Base-by-base conservation (phyloP, 2,113 vertebrate species). In the Suricata suricatta region DNA sequence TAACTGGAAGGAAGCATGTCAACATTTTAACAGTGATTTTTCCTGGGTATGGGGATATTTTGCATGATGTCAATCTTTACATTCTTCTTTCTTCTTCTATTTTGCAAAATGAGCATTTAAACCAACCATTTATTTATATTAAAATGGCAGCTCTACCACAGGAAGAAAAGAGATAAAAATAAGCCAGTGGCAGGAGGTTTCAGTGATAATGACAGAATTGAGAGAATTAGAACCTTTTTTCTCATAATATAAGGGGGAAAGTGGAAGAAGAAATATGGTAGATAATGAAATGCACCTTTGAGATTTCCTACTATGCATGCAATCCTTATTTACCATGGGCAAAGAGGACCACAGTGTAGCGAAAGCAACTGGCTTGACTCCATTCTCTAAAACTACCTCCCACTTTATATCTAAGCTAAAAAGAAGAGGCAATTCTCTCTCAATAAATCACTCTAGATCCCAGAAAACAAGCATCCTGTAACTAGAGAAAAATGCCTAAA, bases 101-200 rank as follows among this genome's bases (percentile, higher is more conserved):
- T 93, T 96, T 74, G 41, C 27, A 90, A 89, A 72, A 81, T 71
- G 17, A 79, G 13, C 64, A 68, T 64, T n/a, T 79, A 89, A 87
- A 87, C 16, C 44, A 80, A 10, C 38, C 38, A 35, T 83, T 93
- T 57, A 47, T 92, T 93, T 72, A 29, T 54, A 12, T 25, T 92
- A 69, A 88, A 66, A 66, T 38, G 16, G 10, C 33, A 66, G 52
- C 44, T 74, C 72, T 93, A 83, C 66, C 19, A 79, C 38, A 68
- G 35, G 27, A 47, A 7, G 44, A 44, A 90, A 86, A 87, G n/a
- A 86, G 35, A 7, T 44, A 71, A 85, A 76, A 95, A 77, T 71
- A 44, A 50, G 77, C 44, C 82, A 63, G 17, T 47, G 23, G 12
- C 64, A 77, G 85, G 31, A 94, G 14, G 41, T 47, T 71, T 93